Evolutionary conservation across 2,113 vertebrate species (phyloP).

Genomic region (Tamias sibiricus): DNA sequence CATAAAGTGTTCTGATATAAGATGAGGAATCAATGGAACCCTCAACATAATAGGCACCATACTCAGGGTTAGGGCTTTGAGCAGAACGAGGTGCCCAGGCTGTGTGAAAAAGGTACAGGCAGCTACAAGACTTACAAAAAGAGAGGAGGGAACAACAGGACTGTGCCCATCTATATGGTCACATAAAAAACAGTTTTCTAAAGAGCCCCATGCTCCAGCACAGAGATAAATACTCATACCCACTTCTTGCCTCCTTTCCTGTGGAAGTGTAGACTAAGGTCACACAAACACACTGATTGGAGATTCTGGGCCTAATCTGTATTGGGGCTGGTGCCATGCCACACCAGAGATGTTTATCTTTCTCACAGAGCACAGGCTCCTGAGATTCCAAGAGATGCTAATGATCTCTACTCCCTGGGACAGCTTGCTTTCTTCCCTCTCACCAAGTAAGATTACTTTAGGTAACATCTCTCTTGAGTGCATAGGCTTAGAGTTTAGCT

Average conservation of each 20-base stretch:
- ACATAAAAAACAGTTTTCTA: slow-evolving; percentile 1
- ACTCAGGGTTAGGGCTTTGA: neutral
- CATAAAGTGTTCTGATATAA: neutral
- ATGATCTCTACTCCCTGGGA: neutral
- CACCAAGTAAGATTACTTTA: neutral
- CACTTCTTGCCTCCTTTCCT: neutral
- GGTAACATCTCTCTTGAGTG: neutral
- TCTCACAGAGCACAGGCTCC: neutral
- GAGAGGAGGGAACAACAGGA: neutral
- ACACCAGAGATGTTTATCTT: rapidly evolving
- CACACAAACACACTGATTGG: neutral
- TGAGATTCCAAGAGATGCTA: neutral
- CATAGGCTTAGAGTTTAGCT: neutral
- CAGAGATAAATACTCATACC: neutral
- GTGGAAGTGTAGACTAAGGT: neutral
- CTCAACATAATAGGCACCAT: neutral
- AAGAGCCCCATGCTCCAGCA: neutral
- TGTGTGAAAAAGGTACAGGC: neutral
- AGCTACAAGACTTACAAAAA: neutral
- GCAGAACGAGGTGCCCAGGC: neutral
- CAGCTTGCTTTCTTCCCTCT: neutral
- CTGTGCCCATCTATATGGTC: neutral
- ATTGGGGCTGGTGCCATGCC: too few relatives aligned
- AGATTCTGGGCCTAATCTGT: neutral
- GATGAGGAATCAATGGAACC: neutral